These are phyloP conservation scores for Rousettus leschenaultii DNA, from an alignment of 2,113 vertebrate species.

Conservation along the genomic window DNA sequence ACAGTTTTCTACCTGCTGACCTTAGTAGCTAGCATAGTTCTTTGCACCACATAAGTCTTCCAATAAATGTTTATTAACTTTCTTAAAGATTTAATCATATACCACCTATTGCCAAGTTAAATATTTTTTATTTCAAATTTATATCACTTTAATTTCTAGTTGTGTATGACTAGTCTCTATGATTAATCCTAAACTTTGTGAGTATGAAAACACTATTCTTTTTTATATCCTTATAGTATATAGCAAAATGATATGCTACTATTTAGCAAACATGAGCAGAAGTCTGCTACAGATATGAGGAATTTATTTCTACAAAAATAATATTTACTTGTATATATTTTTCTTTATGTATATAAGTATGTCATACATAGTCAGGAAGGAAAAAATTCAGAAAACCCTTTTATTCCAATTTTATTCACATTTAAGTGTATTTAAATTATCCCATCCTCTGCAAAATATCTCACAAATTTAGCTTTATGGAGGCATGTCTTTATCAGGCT, in stretches of 20 bases:
- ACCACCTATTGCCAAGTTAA: not conserved
- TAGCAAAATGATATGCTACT: not conserved
- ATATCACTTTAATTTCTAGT: not conserved
- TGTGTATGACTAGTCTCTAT: not conserved
- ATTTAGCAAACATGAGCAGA: not conserved
- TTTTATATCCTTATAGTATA: not conserved
- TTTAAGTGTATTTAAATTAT: not conserved
- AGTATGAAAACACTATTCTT: not conserved
- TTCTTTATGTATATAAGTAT: not conserved
- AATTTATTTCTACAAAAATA: not conserved
- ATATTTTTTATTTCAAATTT: not conserved
- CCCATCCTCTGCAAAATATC: not conserved
- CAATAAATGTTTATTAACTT: not conserved
- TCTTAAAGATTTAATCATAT: not conserved
- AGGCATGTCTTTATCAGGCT: not conserved
- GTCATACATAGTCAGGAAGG: not conserved
- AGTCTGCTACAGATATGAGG: not conserved
- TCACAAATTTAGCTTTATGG: slow-evolving; percentile 22
- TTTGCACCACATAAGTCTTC: not conserved
- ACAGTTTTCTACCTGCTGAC: not conserved
- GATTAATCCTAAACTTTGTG: not conserved
- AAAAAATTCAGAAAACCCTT: not conserved
- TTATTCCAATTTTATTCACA: not conserved
- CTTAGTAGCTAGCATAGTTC: not conserved
- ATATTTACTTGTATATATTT: not conserved